These are phyloP conservation scores for Clusia tigrina DNA, from an alignment of 2,888 invertebrate species.

Conservation along the genomic window DNA sequence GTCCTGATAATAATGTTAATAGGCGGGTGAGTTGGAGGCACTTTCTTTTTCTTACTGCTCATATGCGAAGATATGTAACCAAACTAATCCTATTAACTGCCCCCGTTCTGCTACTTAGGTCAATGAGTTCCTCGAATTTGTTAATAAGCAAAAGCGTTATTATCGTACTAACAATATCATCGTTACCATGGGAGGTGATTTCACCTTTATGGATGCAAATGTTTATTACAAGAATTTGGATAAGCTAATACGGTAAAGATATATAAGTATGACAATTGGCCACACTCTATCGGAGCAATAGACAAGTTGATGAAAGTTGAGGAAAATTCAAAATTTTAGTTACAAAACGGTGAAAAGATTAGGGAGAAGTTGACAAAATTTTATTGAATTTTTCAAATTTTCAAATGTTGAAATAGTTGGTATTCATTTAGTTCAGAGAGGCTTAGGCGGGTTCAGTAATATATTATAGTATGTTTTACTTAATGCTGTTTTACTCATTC, in stretches of 20 bases:
- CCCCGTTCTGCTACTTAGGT: conserved; percentile 45
- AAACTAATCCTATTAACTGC: no score
- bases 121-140: conserved; percentile 68
- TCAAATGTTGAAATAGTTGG: not conserved
- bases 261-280: not conserved
- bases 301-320: not conserved
- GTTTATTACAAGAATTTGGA: conserved; percentile 86
- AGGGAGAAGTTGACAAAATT: not conserved
- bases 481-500: no score
- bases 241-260: conserved; percentile 73
- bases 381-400: not conserved
- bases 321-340: not conserved
- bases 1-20: conserved; percentile 85
- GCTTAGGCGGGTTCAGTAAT: no score
- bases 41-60: not conserved
- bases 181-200: conserved; percentile 92
- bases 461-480: no score
- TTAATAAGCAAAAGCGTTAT: conserved; percentile 67
- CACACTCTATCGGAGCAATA: no score
- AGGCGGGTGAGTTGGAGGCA: conserved; percentile 69
- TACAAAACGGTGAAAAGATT: not conserved
- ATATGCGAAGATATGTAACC: no score
- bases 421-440: no score
- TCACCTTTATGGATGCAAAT: conserved; percentile 83
- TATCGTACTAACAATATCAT: conserved; percentile 79